Evolutionary conservation across 2,888 invertebrate species (phyloP).

Genomic region (Ecliptopera silaceata): DNA sequence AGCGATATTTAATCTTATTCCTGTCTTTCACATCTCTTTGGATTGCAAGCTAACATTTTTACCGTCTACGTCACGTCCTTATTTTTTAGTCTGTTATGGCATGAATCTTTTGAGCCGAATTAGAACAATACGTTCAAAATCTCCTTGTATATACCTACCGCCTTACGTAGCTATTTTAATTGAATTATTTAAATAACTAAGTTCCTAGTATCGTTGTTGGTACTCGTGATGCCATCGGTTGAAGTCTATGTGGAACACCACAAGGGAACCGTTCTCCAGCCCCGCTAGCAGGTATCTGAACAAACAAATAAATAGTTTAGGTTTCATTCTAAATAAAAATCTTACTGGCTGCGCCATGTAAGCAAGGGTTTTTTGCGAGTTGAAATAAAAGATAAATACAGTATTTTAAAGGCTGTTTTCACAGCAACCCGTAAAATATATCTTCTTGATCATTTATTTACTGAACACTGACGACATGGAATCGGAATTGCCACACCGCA

Average conservation of each 20-base stretch:
- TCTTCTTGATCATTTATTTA: too few species aligned
- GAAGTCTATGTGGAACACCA: constrained; percentile 99
- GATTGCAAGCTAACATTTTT: constrained; percentile 6
- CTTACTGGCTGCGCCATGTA: constrained; percentile 4
- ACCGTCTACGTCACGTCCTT: constrained; percentile 6
- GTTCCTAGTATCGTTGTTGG: constrained; percentile 92
- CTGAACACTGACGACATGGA: too few species aligned
- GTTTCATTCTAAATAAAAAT: neutral
- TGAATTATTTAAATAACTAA: constrained; percentile 40
- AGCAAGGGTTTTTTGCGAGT: too few species aligned
- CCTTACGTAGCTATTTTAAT: constrained; percentile 38
- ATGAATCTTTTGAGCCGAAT: constrained; percentile 10
- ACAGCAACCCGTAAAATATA: too few species aligned
- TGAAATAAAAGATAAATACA: too few species aligned
- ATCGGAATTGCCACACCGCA: too few species aligned
- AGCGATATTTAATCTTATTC: constrained; percentile 6
- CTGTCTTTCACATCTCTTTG: constrained; percentile 8
- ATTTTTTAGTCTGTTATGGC: constrained; percentile 4
- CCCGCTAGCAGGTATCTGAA: constrained; percentile 97
- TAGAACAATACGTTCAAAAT: constrained; percentile 5
- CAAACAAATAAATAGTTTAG: neutral
- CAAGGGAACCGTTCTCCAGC: constrained; percentile 97
- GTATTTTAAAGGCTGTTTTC: too few species aligned
- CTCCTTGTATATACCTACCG: constrained; percentile 28
- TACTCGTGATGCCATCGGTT: constrained; percentile 99